Base-by-base conservation (phyloP, 2,113 vertebrate genomes). In the Halcyon senegalensis region DNA sequence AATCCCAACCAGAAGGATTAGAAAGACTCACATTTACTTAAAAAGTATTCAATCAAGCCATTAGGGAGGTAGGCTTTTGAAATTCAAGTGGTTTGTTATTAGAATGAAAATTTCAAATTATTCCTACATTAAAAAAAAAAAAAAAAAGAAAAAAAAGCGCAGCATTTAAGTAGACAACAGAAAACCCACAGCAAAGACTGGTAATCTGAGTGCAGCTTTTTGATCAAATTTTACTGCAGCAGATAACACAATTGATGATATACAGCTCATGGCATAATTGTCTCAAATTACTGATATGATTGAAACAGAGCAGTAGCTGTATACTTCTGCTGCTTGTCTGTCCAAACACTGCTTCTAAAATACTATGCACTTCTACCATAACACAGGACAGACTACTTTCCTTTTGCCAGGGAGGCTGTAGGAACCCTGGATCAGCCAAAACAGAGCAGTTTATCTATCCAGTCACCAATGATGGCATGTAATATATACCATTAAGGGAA, bases 211-310 rank as follows among this genome's bases (percentile, higher is more conserved):
- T 79, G 70, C 59, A 95, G 18, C 62, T 94, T 73, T 93, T 72
- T 56, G 94, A 98, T 98, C 86, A 82, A 90, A 96, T 98, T 97
- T 95, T 94, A 59, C 79, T 70, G 33, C 60, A 88, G 70, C 59
- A 96, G 89, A 97, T 93, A 95, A 96, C 73, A 79, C 31, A 86
- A 83, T 8, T 94, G 89, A 96, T 68, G 90, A 94, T 82, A 69
- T 70, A 91, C 89, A 96, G 96, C n/a, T 30, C 46, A 83, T 51
- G 31, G 50, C 30, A 33, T 90, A 97, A 97, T 97, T 96, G 95
- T 81, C 92, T 93, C 90, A 95, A 97, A 95, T 97, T 96, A 94
- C 93, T 83, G 72, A 60, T 93, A 37, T 85, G 94, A 86, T 70
- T 90, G 86, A 94, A 96, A 90, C 82, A 96, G 94, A 95, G 50